Evolutionary conservation across 2,113 vertebrate species (phyloP), one percentile per base, ranked within the genome.

Genomic region (Epinephelus moara): DNA sequence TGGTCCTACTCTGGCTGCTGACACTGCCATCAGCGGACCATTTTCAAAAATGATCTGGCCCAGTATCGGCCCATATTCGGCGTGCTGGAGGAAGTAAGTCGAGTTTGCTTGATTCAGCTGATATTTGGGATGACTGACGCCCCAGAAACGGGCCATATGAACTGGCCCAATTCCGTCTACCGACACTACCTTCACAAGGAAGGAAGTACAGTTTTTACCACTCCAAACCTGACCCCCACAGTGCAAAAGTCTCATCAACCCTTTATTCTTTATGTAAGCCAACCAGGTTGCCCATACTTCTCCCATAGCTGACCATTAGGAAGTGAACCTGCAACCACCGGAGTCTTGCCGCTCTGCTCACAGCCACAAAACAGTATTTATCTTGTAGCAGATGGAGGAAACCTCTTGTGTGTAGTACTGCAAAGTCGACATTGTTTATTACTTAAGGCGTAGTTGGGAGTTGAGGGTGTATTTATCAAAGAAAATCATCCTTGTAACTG

Each of bases 391-490:
- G 68, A 85, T 78, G 67, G 56, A 75, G 66, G 57, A 84, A 88
- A 67, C 71, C 71, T 88, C 87, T 63, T 60, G 82, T 75, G 81
- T 79, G 82, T 78, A 11, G 47, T 50, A n/a, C 68, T 70, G 67
- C 76, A 74, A 78, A 88, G 70, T 79, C 80, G 75, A 66, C 68
- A n/a, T 83, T 83, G 82, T 92, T 84, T 81, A 82, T 85, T 53
- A 68, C 80, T 84, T 27, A 25, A 81, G 70, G 63, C 64, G 8
- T 40, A 69, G 62, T 69, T 63, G 55, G 74, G 73, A 60, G 80
- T 81, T 37, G 81, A 84, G 63, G 37, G 63, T 64, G 74, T 77
- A 67, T 93, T 89, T 64, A 84, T 87, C 85, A 89, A 25, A 84
- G 71, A 88, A 63, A 70, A 82, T 67, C 47, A 63, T 59, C 66